Base-by-base conservation (phyloP, 2,888 invertebrate genomes). In the Patella pellucida region DNA sequence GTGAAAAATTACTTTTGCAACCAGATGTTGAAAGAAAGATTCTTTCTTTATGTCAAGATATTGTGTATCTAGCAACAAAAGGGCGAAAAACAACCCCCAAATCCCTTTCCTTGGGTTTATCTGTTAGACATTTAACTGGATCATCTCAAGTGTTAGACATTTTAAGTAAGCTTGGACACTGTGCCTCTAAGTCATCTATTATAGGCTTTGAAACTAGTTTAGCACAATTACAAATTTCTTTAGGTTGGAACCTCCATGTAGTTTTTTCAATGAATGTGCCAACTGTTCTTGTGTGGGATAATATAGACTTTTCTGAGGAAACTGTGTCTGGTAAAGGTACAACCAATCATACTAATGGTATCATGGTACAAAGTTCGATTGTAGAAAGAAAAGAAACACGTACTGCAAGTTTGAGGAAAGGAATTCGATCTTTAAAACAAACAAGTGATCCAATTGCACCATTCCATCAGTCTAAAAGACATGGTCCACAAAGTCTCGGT, bases 291-390 rank as follows among this genome's bases (percentile, higher is more conserved):
- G 52, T 52, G 12, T 52, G 12, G 52, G 52, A 52, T 52, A 52
- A 52, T 52, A 52, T 52, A 12, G 52, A 52, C 16, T 52, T 52
- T 52, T 52, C 14, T 69, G 19, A 50, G 41, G 51, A 50, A 19
- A 69, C 51, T 31, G 16, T 69, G 41, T 51, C 23, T 50, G 69
- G 69, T 7, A 69, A 69, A 23, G 69, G 69, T 11, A 69, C 31
- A 16, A 69, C 69, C 3, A 41, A 69, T 51, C 41, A 69, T 41
- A 69, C 69, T 12, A 69, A 69, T 11, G 69, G 69, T 12, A 69
- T 69, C 69, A 69, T 41, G 50, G 50, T 69, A 11, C 50, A 69
- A 23, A n/a, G 50, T 11, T 9, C 23, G 9, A 69, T 41, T 69
- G 27, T 41, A 31, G 41, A 12, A 9, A 23, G n/a, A n/a, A 19